Evolutionary conservation across 2,113 vertebrate genomes (phyloP).

Genomic region (Thamnaconus septentrionalis): DNA sequence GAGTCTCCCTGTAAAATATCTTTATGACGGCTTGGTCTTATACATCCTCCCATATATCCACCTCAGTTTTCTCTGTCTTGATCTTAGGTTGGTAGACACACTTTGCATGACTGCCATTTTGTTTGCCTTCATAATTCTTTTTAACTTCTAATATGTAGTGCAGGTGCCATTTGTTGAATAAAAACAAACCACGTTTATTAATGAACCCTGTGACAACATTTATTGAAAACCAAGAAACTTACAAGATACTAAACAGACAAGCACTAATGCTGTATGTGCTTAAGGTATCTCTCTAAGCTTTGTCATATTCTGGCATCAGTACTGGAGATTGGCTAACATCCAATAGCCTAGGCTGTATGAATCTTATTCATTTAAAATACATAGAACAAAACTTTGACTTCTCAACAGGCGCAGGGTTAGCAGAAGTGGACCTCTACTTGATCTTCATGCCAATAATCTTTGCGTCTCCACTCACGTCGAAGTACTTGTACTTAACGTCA

Average conservation of each 20-base stretch:
- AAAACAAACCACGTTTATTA: no score
- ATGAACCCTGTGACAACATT: no score
- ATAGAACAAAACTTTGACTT: no score
- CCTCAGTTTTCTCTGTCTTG: background rate
- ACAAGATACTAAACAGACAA: no score
- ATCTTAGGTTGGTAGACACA: no score
- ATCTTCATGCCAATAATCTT: constrained; percentile 67
- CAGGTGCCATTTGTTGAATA: no score
- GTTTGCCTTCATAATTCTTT: background rate
- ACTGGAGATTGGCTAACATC: background rate
- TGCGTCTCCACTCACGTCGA: constrained; percentile 60
- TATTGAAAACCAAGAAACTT: no score
- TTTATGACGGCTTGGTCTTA: background rate
- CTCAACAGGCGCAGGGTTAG: no score
- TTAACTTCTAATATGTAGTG: background rate
- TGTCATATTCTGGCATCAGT: constrained; percentile 13
- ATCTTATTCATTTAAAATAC: no score
- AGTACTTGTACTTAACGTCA: constrained; percentile 68
- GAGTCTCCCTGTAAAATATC: constrained; percentile 67
- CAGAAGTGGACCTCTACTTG: constrained; percentile 42
- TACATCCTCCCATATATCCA: background rate
- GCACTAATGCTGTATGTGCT: background rate
- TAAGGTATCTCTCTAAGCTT: constrained; percentile 37
- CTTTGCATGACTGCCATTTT: background rate
- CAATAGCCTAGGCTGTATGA: no score